Conservation (phyloP, 2,888 invertebrate species). For the Xiphydria camelus region DNA sequence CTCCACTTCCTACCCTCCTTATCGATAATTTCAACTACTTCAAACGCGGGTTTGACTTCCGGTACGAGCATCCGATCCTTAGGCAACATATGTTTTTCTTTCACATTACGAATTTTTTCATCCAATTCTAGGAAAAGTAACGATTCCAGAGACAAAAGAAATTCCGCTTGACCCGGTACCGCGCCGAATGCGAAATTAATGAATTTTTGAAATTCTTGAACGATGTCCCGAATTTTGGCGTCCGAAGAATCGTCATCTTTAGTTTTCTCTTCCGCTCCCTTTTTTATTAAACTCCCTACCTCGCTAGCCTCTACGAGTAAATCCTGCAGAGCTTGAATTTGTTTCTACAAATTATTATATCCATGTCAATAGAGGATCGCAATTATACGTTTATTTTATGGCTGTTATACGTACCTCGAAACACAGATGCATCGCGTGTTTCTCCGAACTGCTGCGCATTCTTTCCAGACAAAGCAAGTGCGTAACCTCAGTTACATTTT, state of each 20-base stretch:
- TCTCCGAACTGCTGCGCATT: constrained; percentile 30
- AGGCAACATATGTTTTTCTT: background rate
- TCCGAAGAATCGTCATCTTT: constrained; percentile 40
- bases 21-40: constrained; percentile 26
- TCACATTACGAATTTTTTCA: background rate
- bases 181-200: constrained; percentile 58
- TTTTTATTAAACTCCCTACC: constrained; percentile 14
- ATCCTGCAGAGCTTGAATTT: constrained; percentile 30
- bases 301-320: constrained; percentile 25
- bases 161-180: constrained; percentile 60
- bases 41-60: constrained; percentile 8
- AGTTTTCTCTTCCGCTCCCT: constrained; percentile 15
- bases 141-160: constrained; percentile 44
- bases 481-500: constrained; percentile 31
- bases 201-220: constrained; percentile 60
- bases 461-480: constrained; percentile 36
- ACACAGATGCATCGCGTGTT: constrained; percentile 26
- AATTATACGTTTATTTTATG: constrained; percentile 2
- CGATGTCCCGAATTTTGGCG: constrained; percentile 49
- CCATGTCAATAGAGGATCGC: background rate
- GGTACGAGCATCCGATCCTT: background rate
- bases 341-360: constrained; percentile 25
- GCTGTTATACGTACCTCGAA: constrained; percentile 30
- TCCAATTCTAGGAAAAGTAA: constrained; percentile 12
- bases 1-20: constrained; percentile 24